Percentiles rank a stretch among this genome's conserved stretches.
Conservation (phyloP, 2,113 vertebrate genomes). For the Ictidomys tridecemlineatus region DNA sequence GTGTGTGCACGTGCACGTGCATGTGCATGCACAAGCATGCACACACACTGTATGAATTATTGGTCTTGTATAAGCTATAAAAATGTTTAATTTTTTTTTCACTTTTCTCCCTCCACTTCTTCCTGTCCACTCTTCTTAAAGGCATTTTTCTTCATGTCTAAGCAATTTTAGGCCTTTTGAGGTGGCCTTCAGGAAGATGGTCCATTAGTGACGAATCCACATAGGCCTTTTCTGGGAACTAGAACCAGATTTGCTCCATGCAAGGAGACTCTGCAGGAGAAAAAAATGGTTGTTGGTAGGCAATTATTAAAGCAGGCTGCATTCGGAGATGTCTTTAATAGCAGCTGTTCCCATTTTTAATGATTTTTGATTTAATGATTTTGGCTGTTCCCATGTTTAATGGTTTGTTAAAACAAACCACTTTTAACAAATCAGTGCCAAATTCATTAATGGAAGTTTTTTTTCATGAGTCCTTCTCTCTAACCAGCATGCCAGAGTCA, state of each 20-base stretch:
- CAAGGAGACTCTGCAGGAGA: neutral
- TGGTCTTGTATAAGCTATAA: neutral
- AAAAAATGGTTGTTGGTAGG: neutral
- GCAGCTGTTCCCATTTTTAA: neutral
- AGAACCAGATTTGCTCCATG: conserved; percentile 63
- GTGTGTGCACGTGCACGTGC: fast-evolving
- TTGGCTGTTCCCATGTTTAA: neutral
- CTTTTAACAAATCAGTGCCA: conserved; percentile 1
- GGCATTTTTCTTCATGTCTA: conserved; percentile 35
- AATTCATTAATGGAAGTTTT: neutral
- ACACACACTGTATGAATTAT: neutral
- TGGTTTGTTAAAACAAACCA: conserved; percentile 30
- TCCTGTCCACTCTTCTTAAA: neutral
- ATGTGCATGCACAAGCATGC: too few species aligned
- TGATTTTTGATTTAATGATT: conserved; percentile 29
- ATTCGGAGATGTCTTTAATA: neutral
- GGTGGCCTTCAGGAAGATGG: conserved; percentile 54
- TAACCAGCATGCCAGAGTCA: conserved; percentile 7
- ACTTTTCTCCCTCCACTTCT: neutral
- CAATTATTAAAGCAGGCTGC: neutral
- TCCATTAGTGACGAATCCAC: conserved; percentile 78
- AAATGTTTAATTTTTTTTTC: neutral
- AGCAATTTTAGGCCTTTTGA: conserved; percentile 40
- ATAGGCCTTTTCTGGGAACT: conserved; percentile 19
- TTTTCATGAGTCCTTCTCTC: neutral